Percentiles rank a stretch among this genome's conserved stretches.
Conservation (phyloP, 1,140 invertebrate species). For the Grapholita molesta region DNA sequence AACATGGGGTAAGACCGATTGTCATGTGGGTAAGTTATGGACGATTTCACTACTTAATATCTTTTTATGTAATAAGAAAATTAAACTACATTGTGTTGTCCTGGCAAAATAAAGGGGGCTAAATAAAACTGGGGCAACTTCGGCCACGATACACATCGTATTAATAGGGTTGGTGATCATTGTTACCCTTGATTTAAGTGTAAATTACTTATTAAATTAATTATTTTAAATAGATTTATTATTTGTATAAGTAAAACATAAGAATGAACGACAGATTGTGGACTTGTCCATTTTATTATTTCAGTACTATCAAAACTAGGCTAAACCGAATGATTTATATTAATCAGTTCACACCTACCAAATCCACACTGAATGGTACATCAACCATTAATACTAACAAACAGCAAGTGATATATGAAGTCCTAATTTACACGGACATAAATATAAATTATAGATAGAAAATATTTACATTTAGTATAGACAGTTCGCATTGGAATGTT, state of each 20-base stretch:
- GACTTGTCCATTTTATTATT: background rate
- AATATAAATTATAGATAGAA: slow-evolving; percentile 23
- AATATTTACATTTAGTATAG: slow-evolving; percentile 27
- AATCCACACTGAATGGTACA: slow-evolving; percentile 1
- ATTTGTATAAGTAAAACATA: background rate
- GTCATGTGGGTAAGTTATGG: background rate
- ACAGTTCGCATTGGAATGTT: slow-evolving; percentile 21
- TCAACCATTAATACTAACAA: background rate
- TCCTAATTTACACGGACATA: slow-evolving; percentile 20
- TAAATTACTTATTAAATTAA: background rate
- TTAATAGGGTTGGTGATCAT: too few relatives aligned
- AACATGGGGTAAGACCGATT: background rate
- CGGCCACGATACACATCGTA: too few relatives aligned
- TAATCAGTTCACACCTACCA: slow-evolving; percentile 15
- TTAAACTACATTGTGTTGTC: too few relatives aligned
- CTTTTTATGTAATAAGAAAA: too few relatives aligned
- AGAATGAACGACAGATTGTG: background rate
- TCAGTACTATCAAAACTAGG: slow-evolving; percentile 2
- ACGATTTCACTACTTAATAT: background rate
- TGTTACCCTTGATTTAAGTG: too few relatives aligned
- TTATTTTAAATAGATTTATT: too few relatives aligned
- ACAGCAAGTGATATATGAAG: slow-evolving; percentile 39
- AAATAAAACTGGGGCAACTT: too few relatives aligned
- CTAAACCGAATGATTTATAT: slow-evolving; percentile 4
- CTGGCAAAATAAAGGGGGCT: too few relatives aligned